A percentile compares a stretch with the other conserved stretches of the same genome.
phyloP scores from a whole-genome alignment of 2,888 invertebrate genomes.

The Synanthedon vespiformis region DNA sequence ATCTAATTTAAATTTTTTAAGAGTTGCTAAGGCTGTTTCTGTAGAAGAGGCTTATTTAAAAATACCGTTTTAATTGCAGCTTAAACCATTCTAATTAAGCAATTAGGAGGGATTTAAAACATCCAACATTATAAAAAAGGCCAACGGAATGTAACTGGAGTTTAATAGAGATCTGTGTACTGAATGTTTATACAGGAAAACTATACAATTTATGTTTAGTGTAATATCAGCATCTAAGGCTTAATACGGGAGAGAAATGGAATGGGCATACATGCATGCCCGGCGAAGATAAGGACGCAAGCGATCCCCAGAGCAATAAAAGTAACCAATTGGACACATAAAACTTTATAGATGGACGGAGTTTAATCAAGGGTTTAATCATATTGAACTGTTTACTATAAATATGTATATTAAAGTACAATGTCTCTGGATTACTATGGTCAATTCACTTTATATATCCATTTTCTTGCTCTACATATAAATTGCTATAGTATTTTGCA shows the following conservation, averaged over 20 bases:
- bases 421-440: too few relatives aligned
- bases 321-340: slow-evolving; percentile 39
- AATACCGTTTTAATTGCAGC: background rate
- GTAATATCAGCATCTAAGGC: slow-evolving; percentile 2
- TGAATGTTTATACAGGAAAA: too few relatives aligned
- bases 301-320: slow-evolving; percentile 33
- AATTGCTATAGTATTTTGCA: too few relatives aligned
- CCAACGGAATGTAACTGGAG: background rate
- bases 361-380: slow-evolving; percentile 18
- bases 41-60: background rate
- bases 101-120: background rate
- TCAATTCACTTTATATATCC: too few relatives aligned
- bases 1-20: too few relatives aligned
- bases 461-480: too few relatives aligned
- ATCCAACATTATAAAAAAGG: background rate
- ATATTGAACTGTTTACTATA: background rate
- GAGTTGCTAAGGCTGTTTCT: too few relatives aligned
- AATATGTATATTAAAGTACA: background rate
- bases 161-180: background rate
- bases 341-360: slow-evolving; percentile 34
- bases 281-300: slow-evolving; percentile 29
- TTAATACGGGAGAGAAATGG: slow-evolving; percentile 4
- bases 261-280: slow-evolving; percentile 18
- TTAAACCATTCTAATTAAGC: background rate
- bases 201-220: background rate